Evolutionary conservation across 2,797 vertebrate genomes (phyloP), one percentile per base, ranked within the genome.

Genomic region (Gymnocypris eckloni): DNA sequence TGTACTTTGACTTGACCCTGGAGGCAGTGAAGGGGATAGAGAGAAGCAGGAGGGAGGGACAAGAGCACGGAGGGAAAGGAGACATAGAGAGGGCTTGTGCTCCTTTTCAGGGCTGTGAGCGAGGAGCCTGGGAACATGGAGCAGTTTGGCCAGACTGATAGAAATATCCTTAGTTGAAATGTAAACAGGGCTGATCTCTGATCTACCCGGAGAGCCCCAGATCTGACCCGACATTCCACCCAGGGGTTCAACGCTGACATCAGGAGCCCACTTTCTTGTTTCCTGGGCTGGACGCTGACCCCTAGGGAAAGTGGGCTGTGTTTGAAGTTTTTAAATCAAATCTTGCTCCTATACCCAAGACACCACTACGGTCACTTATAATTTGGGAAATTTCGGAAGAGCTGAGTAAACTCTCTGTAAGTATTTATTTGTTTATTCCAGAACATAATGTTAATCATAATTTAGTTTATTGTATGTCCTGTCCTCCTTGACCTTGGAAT

Each of bases 171-270:
- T n/a, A n/a, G n/a, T n/a, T n/a, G n/a, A n/a, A n/a, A 95, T 95
- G 95, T 96, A 96, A 96, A 96, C 96, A 96, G 91, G 90, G 90
- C 93, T 95, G 95, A 96, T 95, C 95, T 95, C 93, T 95, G 95
- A 94, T 94, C 94, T 91, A 90, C 88, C 77, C 88, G 88, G 83
- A 87, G 81, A 81, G 73, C 85, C 90, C 87, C 88, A n/a, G 88
- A 90, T 94, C 89, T 92, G 92, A 93, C 93, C 93, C 88, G 8
- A 86, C 91, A 91, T 92, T 95, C 92, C 91, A 89, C 88, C 85
- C 79, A 91, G 89, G 89, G 92, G 89, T 92, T 91, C 87, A 88
- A 89, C 91, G 86, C 91, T 93, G 94, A 94, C 94, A 95, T 94
- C 92, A 93, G 92, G 92, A 95, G 92, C 91, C 92, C 91, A 93